Percentiles rank a stretch among this genome's conserved stretches.
These are phyloP conservation scores for Diorhabda elongata DNA, from an alignment of 1,140 invertebrate species.

Conservation along the genomic window DNA sequence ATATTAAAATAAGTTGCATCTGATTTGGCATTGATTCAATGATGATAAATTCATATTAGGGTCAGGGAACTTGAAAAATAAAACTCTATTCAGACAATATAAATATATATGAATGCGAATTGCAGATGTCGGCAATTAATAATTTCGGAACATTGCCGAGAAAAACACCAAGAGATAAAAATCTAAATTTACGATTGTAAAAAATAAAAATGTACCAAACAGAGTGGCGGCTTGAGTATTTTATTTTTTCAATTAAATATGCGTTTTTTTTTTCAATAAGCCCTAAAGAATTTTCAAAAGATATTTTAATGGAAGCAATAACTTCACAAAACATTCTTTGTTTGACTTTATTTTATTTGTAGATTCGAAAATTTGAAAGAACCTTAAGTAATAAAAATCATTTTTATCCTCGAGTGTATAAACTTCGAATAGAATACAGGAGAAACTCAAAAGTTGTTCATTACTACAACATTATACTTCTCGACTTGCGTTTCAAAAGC, in stretches of 20 bases:
- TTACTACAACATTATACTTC: no score
- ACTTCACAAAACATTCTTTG: no score
- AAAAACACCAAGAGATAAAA: slow-evolving; percentile 1
- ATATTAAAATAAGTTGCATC: not conserved
- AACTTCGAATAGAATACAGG: no score
- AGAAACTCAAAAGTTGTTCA: no score
- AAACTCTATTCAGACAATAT: slow-evolving; percentile 2
- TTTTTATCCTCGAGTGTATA: no score
- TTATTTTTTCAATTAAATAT: not conserved
- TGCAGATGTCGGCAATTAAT: not conserved
- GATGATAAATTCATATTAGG: not conserved
- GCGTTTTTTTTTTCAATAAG: not conserved
- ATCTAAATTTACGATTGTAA: slow-evolving; percentile 1
- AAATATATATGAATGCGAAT: slow-evolving; percentile 1
- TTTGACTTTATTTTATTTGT: no score
- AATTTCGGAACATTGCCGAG: slow-evolving; percentile 1
- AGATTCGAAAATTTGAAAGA: no score
- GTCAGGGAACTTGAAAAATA: slow-evolving; percentile 2
- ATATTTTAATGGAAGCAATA: no score
- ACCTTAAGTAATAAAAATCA: no score
- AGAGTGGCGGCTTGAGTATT: not conserved
- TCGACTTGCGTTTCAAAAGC: no score
- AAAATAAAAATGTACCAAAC: not conserved
- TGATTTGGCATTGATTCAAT: not conserved
- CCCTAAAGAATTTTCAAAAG: no score